A percentile compares a stretch with the other conserved stretches of the same genome.
Evolutionary conservation across 2,888 invertebrate genomes (phyloP).

Genomic region (Drosophila prostipennis): DNA sequence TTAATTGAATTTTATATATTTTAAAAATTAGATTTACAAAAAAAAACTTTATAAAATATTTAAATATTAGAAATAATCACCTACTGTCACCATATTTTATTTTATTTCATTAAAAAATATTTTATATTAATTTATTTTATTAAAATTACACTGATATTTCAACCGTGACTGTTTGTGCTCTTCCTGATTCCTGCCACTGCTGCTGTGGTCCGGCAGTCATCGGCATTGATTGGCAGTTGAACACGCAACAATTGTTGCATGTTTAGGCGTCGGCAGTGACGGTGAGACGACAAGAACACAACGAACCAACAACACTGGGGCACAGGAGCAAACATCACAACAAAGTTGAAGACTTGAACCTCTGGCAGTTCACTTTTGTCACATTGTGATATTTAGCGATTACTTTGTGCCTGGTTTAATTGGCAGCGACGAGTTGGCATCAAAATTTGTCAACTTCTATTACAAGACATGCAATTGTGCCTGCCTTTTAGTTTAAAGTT

Average conservation of each 20-base stretch:
- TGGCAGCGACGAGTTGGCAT: slow-evolving; percentile 21
- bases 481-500: no score
- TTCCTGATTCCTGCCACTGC: slow-evolving; percentile 30
- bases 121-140: not conserved
- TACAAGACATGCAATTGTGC: not conserved
- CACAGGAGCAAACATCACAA: slow-evolving; percentile 14
- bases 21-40: not conserved
- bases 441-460: slow-evolving; percentile 30
- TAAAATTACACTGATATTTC: not conserved
- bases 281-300: slow-evolving; percentile 33
- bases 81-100: no score
- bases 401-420: slow-evolving; percentile 42
- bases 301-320: slow-evolving; percentile 3
- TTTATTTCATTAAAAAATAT: no score
- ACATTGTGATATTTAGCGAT: slow-evolving; percentile 48
- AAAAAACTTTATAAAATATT: not conserved
- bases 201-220: slow-evolving; percentile 60
- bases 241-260: slow-evolving; percentile 79
- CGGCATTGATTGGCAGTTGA: slow-evolving; percentile 76
- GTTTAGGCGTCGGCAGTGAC: slow-evolving; percentile 54
- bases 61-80: no score
- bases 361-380: slow-evolving; percentile 48
- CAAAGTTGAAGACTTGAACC: slow-evolving; percentile 15
- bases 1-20: no score
- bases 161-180: not conserved